A percentile compares a stretch with the other conserved stretches of the same genome.
phyloP scores from a whole-genome alignment of 2,888 invertebrate genomes.

The Pediacus dermestoides region DNA sequence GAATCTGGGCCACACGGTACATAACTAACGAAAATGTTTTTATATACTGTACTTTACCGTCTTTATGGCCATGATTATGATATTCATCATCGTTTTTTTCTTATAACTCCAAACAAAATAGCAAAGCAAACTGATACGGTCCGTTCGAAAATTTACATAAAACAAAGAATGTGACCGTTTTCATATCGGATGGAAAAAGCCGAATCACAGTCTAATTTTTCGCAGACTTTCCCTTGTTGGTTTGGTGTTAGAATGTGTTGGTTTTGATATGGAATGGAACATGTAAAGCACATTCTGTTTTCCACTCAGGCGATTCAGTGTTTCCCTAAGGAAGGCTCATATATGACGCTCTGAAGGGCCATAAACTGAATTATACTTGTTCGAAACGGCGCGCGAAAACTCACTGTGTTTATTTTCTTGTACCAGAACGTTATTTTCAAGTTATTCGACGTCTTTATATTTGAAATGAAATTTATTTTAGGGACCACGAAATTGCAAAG shows the following conservation, averaged over 20 bases:
- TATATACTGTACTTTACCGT: no score
- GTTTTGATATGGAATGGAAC: slow-evolving; percentile 9
- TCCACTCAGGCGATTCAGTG: slow-evolving; percentile 29
- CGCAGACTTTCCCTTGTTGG: slow-evolving; percentile 18
- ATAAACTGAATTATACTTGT: slow-evolving; percentile 48
- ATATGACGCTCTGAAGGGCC: slow-evolving; percentile 43
- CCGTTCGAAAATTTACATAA: slow-evolving; percentile 31
- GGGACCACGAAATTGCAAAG: no score
- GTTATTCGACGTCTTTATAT: slow-evolving; percentile 31
- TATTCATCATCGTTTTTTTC: slow-evolving; percentile 21
- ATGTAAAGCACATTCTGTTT: slow-evolving; percentile 26
- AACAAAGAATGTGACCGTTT: slow-evolving; percentile 21
- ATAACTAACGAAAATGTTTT: no score
- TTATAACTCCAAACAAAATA: slow-evolving; percentile 26
- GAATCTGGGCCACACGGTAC: no score
- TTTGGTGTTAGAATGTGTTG: slow-evolving; percentile 21
- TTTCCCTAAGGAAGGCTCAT: slow-evolving; percentile 36
- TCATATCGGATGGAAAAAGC: not conserved
- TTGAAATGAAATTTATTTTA: no score
- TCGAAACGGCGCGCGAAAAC: slow-evolving; percentile 43
- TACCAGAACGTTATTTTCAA: slow-evolving; percentile 30
- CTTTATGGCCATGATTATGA: slow-evolving; percentile 23
- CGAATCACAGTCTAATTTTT: slow-evolving; percentile 27
- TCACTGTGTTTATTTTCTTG: slow-evolving; percentile 41
- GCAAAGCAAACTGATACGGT: slow-evolving; percentile 27